Percentiles rank a stretch among this genome's conserved stretches.
phyloP scores from a whole-genome alignment of 2,113 vertebrate genomes.

The Centropus bengalensis region DNA sequence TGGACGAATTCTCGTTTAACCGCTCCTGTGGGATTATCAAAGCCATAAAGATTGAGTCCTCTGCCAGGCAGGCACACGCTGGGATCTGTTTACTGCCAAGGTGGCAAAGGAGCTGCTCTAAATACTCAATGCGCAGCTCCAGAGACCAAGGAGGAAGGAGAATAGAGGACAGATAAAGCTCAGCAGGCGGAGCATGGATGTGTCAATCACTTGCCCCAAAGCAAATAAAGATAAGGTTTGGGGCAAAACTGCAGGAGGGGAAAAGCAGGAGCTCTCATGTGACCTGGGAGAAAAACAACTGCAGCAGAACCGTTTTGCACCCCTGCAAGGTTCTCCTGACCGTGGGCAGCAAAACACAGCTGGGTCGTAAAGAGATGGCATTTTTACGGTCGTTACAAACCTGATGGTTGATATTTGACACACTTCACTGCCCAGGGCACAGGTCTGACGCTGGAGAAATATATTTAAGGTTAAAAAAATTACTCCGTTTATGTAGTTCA shows the following conservation, averaged over 20 bases:
- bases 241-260: slow-evolving; percentile 20
- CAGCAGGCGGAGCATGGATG: not conserved
- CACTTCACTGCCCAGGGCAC: not conserved
- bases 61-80: not conserved
- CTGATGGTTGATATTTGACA: not conserved
- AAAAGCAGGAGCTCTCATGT: not conserved
- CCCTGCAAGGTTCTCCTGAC: not conserved
- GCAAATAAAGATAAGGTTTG: not conserved
- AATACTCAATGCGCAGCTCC: not conserved
- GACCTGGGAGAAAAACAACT: slow-evolving; percentile 7
- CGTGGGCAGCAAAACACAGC: not conserved
- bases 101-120: not conserved
- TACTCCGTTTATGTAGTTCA: not conserved
- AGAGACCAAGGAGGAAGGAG: not conserved
- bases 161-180: not conserved
- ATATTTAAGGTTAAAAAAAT: not conserved
- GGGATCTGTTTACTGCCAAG: not conserved
- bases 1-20: slow-evolving; percentile 70
- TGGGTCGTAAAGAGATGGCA: not conserved
- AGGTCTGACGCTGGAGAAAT: not conserved
- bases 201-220: not conserved
- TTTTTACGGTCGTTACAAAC: not conserved
- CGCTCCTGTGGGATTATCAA: slow-evolving; percentile 61
- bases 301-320: accelerated
- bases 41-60: not conserved